Evolutionary conservation across 2,888 invertebrate species (phyloP).

Genomic region (Aphodius granarius): DNA sequence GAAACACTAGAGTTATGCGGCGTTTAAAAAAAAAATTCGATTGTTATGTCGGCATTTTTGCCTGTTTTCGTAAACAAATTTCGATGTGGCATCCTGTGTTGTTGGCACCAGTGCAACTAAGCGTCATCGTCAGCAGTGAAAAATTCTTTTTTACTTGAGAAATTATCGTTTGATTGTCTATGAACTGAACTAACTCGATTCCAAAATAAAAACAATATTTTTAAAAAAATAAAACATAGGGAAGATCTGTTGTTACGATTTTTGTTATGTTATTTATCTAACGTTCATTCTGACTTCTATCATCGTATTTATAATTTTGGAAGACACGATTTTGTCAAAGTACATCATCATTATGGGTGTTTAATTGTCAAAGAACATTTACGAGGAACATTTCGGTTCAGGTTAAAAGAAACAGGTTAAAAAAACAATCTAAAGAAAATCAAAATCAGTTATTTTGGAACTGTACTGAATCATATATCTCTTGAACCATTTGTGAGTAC

Average conservation of each 20-base stretch:
- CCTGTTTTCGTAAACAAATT: background rate
- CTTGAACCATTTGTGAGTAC: too few relatives aligned
- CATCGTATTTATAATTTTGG: background rate
- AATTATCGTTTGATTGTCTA: background rate
- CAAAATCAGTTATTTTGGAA: too few relatives aligned
- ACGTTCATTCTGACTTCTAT: background rate
- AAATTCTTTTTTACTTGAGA: background rate
- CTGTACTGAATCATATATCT: too few relatives aligned
- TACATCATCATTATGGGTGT: background rate
- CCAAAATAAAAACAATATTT: background rate
- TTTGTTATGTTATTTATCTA: background rate
- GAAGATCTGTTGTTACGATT: background rate
- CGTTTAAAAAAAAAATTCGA: too few relatives aligned
- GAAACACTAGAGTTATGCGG: too few relatives aligned
- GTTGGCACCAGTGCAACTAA: background rate
- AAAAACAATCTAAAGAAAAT: too few relatives aligned
- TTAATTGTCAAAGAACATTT: too few relatives aligned
- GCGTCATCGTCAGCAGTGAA: background rate
- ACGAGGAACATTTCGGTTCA: too few relatives aligned
- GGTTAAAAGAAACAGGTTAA: too few relatives aligned
- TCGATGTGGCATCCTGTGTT: background rate
- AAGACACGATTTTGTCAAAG: background rate
- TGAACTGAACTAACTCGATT: background rate
- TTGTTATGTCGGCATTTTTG: conserved; percentile 7
- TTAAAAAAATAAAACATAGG: background rate